Percentiles rank a stretch among this genome's conserved stretches.
Conservation (phyloP, 2,888 invertebrate species). For the Eupsilia transversa region DNA sequence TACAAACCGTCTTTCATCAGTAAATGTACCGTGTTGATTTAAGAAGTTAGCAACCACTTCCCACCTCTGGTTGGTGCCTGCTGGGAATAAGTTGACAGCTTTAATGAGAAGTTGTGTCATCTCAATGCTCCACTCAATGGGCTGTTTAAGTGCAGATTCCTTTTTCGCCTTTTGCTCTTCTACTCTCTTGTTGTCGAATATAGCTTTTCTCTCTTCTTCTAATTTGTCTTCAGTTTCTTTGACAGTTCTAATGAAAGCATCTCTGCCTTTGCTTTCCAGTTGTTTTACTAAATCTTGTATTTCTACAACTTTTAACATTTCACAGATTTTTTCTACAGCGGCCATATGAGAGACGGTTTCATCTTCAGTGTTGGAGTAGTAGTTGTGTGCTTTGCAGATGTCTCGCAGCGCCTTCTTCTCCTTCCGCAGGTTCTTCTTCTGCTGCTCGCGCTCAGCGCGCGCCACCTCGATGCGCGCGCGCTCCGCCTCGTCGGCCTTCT, state of each 20-base stretch:
- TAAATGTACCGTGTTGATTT: slow-evolving; percentile 94
- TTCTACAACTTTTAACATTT: slow-evolving; percentile 93
- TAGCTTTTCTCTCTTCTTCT: slow-evolving; percentile 93
- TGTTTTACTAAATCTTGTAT: slow-evolving; percentile 94
- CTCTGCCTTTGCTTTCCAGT: slow-evolving; percentile 91
- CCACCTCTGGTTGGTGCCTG: slow-evolving; percentile 97
- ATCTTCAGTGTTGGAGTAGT: slow-evolving; percentile 93
- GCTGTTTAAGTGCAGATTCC: slow-evolving; percentile 83
- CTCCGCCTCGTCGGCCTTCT: slow-evolving; percentile 95
- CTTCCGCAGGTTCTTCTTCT: slow-evolving; percentile 96
- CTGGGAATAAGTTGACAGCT: slow-evolving; percentile 99
- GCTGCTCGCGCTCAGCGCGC: slow-evolving; percentile 95
- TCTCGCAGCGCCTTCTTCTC: slow-evolving; percentile 95
- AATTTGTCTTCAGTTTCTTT: slow-evolving; percentile 94
- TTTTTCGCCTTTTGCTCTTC: slow-evolving; percentile 87
- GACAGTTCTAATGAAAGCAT: slow-evolving; percentile 92
- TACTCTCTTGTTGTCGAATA: slow-evolving; percentile 88
- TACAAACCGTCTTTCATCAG: slow-evolving; percentile 91
- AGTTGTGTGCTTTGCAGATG: slow-evolving; percentile 95
- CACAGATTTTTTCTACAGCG: slow-evolving; percentile 97
- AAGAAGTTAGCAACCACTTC: slow-evolving; percentile 99
- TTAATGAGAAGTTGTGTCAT: slow-evolving; percentile 98
- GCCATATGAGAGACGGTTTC: slow-evolving; percentile 96
- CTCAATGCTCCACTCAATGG: slow-evolving; percentile 95
- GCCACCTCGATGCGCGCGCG: slow-evolving; percentile 95